Evolutionary conservation across 2,113 vertebrate genomes (phyloP).

Genomic region (Pao palembangensis): DNA sequence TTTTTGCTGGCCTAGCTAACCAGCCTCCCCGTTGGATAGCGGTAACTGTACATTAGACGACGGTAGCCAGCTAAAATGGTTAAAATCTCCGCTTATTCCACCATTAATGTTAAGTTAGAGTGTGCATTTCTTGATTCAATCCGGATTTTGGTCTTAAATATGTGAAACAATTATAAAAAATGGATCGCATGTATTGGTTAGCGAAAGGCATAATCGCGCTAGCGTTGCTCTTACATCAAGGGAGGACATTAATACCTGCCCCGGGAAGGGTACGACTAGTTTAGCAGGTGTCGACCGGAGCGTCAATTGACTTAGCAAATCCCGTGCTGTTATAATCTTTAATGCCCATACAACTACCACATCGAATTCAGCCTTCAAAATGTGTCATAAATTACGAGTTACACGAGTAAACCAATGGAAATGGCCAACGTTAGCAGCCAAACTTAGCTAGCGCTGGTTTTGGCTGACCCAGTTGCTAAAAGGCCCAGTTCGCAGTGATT

Average conservation of each 20-base stretch:
- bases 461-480: slow-evolving; percentile 60
- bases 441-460: slow-evolving; percentile 36
- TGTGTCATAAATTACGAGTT: background rate
- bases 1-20: slow-evolving; percentile 52
- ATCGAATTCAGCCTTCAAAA: background rate
- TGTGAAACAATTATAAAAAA: background rate
- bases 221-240: slow-evolving; percentile 37
- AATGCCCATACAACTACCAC: background rate
- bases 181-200: background rate
- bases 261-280: slow-evolving; percentile 27
- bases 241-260: slow-evolving; percentile 56
- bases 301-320: background rate
- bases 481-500: slow-evolving; percentile 41
- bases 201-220: slow-evolving; percentile 20
- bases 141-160: background rate
- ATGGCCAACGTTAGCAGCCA: slow-evolving; percentile 40
- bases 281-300: slow-evolving; percentile 9
- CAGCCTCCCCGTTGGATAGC: slow-evolving; percentile 25
- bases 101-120: background rate
- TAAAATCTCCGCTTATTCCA: slow-evolving; percentile 10
- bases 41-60: slow-evolving; percentile 12
- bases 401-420: background rate
- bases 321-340: too few species aligned
- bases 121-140: too few species aligned
- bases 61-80: slow-evolving; percentile 12